Percentiles rank a stretch among this genome's conserved stretches.
Conservation (phyloP, 2,797 vertebrate genomes). For the Cossypha dichroa region DNA sequence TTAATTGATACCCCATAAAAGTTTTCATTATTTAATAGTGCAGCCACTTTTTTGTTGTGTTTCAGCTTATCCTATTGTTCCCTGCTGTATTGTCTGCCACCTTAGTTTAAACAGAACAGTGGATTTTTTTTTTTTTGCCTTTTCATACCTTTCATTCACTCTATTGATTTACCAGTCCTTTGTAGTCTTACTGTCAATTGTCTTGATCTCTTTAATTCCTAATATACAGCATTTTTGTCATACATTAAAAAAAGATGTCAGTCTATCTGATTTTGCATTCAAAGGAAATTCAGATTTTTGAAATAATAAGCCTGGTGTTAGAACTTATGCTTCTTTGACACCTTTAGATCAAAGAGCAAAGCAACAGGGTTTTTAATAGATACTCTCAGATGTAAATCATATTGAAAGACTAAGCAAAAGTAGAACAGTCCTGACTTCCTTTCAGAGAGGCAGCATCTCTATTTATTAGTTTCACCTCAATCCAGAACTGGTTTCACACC, state of each 20-base stretch:
- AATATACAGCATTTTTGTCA: constrained; percentile 58
- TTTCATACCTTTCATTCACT: constrained; percentile 5
- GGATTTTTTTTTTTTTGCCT: not conserved
- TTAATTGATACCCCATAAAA: not conserved
- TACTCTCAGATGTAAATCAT: constrained; percentile 39
- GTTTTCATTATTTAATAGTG: not conserved
- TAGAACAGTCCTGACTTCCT: not conserved
- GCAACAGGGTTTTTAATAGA: constrained; percentile 50
- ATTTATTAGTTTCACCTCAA: not conserved
- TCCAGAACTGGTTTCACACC: not conserved
- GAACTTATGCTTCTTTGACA: constrained; percentile 50
- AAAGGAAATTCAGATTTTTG: constrained; percentile 55
- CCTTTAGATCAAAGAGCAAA: constrained; percentile 62
- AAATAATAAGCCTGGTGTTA: constrained; percentile 57
- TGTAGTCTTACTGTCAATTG: constrained; percentile 56
- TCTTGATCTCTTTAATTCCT: constrained; percentile 64
- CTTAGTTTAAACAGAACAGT: not conserved
- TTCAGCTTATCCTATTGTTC: not conserved
- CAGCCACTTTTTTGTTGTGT: not conserved
- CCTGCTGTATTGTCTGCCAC: not conserved
- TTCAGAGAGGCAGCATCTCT: not conserved
- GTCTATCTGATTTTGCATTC: constrained; percentile 52
- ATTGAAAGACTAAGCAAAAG: constrained; percentile 9
- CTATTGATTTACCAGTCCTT: constrained; percentile 49
- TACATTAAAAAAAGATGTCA: constrained; percentile 44